These are phyloP conservation scores for Alloplasta piceator DNA, from an alignment of 2,888 invertebrate genomes.

Conservation along the genomic window DNA sequence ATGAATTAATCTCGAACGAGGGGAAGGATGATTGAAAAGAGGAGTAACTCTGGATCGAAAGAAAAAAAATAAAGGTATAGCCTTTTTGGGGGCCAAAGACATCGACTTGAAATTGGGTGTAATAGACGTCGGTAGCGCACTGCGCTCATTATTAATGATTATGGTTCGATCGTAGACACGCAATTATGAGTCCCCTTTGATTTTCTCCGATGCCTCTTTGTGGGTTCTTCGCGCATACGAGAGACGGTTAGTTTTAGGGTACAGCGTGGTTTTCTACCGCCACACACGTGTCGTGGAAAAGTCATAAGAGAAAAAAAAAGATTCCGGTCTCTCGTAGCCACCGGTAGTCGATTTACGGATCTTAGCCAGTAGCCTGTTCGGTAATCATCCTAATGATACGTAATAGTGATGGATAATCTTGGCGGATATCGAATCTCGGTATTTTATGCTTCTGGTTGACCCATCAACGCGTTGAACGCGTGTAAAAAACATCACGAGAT, in stretches of 20 bases:
- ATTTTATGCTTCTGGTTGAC: constrained; percentile 36
- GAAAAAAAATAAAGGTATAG: constrained; percentile 2
- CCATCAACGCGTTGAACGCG: constrained; percentile 1
- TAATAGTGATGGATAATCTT: constrained; percentile 54
- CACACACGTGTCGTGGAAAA: constrained; percentile 25
- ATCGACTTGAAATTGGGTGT: constrained; percentile 70
- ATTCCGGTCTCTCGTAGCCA: constrained; percentile 16
- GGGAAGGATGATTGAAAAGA: constrained; percentile 4
- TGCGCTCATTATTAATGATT: constrained; percentile 74
- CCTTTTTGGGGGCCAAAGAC: constrained; percentile 59
- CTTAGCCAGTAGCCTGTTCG: constrained; percentile 53
- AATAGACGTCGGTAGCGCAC: constrained; percentile 73
- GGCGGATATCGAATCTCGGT: constrained; percentile 20
- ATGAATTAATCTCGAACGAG: constrained; percentile 46
- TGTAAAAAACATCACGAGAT: constrained; percentile 13
- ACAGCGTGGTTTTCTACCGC: constrained; percentile 43
- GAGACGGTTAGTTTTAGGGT: constrained; percentile 57
- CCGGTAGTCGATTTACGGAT: constrained; percentile 49
- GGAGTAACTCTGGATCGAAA: constrained; percentile 23
- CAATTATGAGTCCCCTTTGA: constrained; percentile 67
- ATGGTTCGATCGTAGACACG: constrained; percentile 69
- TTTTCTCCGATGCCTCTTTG: constrained; percentile 38
- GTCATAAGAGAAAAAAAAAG: constrained; percentile 14
- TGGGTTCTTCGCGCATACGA: constrained; percentile 28
- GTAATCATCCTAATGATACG: constrained; percentile 61